Percentiles rank a stretch among this genome's conserved stretches.
phyloP scores from a whole-genome alignment of 2,113 vertebrate species.

The Arizona elegans region DNA sequence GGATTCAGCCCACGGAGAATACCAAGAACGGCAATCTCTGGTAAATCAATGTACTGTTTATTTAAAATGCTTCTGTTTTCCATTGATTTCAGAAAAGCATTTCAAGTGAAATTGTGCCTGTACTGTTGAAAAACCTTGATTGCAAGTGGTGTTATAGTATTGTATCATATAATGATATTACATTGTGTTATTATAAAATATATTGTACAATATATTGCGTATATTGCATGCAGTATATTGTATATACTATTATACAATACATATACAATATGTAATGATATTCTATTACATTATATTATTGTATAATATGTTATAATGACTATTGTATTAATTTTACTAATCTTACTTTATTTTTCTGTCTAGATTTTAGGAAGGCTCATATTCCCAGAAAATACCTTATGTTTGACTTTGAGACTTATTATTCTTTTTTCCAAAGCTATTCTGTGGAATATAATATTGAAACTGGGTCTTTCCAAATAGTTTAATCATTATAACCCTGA shows the following conservation, averaged over 20 bases:
- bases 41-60: constrained; percentile 72
- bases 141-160: background rate
- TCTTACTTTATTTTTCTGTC: background rate
- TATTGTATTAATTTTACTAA: background rate
- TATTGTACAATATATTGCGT: background rate
- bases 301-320: background rate
- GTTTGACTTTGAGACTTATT: background rate
- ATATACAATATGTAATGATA: background rate
- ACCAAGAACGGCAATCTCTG: constrained; percentile 85
- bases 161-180: background rate
- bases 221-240: background rate
- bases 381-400: background rate
- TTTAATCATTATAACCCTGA: background rate
- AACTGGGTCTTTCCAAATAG: background rate
- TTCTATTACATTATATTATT: background rate
- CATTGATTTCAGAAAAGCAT: constrained; percentile 6
- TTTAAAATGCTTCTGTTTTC: background rate
- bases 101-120: background rate
- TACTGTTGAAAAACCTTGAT: background rate
- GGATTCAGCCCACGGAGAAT: constrained; percentile 73
- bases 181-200: background rate
- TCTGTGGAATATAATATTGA: background rate
- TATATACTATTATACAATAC: background rate
- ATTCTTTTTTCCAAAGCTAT: background rate
- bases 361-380: constrained; percentile 10